phyloP scores from a whole-genome alignment of 2,113 vertebrate genomes.

The Otis tarda region DNA sequence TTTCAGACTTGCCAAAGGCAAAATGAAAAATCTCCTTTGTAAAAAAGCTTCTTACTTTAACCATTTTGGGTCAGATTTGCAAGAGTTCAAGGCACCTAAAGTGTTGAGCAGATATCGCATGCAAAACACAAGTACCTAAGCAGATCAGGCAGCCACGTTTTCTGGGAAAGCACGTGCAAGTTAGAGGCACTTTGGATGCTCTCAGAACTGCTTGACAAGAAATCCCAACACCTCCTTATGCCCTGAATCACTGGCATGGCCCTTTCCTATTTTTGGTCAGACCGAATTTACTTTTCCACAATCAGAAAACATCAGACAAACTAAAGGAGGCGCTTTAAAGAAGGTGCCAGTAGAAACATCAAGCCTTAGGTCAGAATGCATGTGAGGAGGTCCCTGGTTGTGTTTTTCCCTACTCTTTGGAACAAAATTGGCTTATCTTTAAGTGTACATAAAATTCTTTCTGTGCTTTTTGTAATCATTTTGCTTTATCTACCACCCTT shows the following conservation, averaged over 20 bases:
- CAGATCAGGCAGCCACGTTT: neutral
- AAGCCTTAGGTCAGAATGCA: neutral
- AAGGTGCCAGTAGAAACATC: neutral
- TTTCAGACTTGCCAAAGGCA: neutral
- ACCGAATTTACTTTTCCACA: neutral
- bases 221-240: neutral
- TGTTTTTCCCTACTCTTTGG: neutral
- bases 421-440: neutral
- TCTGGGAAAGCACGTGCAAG: neutral
- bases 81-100: neutral
- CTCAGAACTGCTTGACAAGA: neutral
- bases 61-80: neutral
- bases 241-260: neutral
- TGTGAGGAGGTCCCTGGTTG: neutral
- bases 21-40: neutral
- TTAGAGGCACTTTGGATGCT: neutral
- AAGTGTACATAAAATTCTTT: neutral
- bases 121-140: neutral
- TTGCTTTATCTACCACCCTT: conserved; percentile 6
- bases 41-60: neutral
- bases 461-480: neutral
- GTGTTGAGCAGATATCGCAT: neutral
- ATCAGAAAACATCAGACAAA: neutral
- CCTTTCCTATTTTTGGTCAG: neutral
- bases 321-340: neutral